These are phyloP conservation scores for Drosophila longiperda DNA, from an alignment of 2,888 invertebrate genomes.

Conservation along the genomic window DNA sequence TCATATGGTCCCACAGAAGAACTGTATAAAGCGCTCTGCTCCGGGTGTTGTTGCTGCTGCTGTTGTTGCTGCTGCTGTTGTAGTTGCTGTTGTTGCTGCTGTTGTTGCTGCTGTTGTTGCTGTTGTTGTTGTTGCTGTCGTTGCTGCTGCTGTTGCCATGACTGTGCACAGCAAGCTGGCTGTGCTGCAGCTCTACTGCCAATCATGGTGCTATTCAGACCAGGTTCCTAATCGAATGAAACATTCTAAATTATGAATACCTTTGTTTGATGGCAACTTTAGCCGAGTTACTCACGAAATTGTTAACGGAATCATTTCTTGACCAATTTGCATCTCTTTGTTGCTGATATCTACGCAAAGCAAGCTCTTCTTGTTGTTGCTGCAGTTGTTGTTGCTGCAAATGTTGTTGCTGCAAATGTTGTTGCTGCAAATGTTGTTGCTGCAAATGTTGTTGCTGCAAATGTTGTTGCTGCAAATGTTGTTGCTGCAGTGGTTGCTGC, in stretches of 20 bases:
- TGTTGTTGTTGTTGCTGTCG: not conserved
- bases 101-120: not conserved
- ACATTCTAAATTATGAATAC: not conserved
- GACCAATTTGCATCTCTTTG: not conserved
- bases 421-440: slow-evolving; percentile 1
- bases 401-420: not conserved
- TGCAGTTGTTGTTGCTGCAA: not conserved
- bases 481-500: no score
- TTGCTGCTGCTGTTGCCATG: slow-evolving; percentile 5
- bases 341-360: not conserved
- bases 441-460: slow-evolving; percentile 9
- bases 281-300: slow-evolving; percentile 39
- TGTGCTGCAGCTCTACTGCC: not conserved
- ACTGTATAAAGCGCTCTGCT: not conserved
- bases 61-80: slow-evolving; percentile 7
- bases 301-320: slow-evolving; percentile 10
- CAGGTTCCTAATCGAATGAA: slow-evolving; percentile 41
- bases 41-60: not conserved
- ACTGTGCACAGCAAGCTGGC: not conserved
- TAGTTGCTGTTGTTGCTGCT: not conserved
- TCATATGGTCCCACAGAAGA: not conserved
- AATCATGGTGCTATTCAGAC: slow-evolving; percentile 53
- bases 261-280: not conserved
- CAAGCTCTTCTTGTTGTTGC: not conserved
- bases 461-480: not conserved